Conservation (phyloP, 2,888 invertebrate genomes). For the Drosophila kambysellisi region DNA sequence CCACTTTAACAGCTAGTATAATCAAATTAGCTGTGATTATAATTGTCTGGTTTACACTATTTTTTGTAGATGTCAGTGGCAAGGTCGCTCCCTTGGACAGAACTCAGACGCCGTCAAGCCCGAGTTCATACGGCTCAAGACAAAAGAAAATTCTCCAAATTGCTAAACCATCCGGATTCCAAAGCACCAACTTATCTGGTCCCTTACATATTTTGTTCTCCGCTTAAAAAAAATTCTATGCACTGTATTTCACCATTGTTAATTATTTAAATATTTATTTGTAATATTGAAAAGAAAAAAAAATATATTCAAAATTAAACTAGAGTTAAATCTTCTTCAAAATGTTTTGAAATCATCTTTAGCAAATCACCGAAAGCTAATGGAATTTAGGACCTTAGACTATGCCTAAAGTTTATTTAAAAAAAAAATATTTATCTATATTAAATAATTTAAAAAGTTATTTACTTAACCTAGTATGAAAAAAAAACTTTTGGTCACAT, state of each 20-base stretch:
- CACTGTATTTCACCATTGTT: not conserved
- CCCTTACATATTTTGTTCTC: not conserved
- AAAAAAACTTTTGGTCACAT: slow-evolving; percentile 7
- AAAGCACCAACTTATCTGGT: not conserved
- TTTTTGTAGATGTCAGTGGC: not conserved
- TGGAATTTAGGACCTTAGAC: not conserved
- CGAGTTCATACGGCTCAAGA: slow-evolving; percentile 30
- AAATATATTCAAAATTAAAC: not conserved
- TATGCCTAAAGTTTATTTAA: not conserved
- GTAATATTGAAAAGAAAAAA: not conserved
- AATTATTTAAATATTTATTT: slow-evolving; percentile 1
- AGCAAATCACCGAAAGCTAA: not conserved
- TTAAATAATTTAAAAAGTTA: not conserved
- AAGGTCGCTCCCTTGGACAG: slow-evolving; percentile 11
- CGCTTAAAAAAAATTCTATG: not conserved
- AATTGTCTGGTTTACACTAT: slow-evolving; percentile 9
- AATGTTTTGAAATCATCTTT: not conserved
- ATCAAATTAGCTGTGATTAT: slow-evolving; percentile 52
- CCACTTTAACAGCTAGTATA: slow-evolving; percentile 11
- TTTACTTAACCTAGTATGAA: not conserved
- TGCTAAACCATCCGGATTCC: not conserved
- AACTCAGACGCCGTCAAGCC: slow-evolving; percentile 11
- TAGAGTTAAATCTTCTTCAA: not conserved
- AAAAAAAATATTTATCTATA: not conserved
- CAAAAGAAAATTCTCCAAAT: slow-evolving; percentile 1